Base-by-base conservation (phyloP, 1,140 invertebrate species). In the Oscheius sp. region DNA sequence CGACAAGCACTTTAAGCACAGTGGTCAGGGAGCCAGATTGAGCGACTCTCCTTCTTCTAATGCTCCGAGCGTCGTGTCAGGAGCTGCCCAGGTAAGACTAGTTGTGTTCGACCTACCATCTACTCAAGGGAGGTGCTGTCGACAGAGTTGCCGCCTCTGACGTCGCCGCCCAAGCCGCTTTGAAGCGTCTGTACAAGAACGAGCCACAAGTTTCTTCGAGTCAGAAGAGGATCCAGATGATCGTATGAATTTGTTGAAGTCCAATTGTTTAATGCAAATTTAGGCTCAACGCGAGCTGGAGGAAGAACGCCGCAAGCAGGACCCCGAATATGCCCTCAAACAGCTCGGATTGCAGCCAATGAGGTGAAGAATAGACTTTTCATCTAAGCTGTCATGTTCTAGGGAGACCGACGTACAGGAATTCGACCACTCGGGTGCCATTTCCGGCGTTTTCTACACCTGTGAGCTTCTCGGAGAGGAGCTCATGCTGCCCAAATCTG, bases 391-490 rank as follows among this genome's bases (percentile, higher is more conserved):
- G 18, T 23, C 42, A 15, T 59, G 15, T 15, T 28, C 31, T 55
- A 34, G 28, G 29, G 28, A 73, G 28, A 63, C 35, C 26, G 68
- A 76, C 26, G 23, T 42, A 13, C 29, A 38, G 1, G 74, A 77
- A 31, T 20, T 69, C 1, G 76, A 77, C 3, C 74, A 76, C 45
- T 75, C 74, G 3, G 29, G 15, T 13, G 68, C 63, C 0, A 73
- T 77, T 42, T 32, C 59, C 1, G 28, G 42, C 15, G 68, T 77
- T 29, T 36, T 36, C 7, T 77, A 67, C 61, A 73, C 74, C 20
- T 77, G 71, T 20, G 76, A 77, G 26, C 36, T 75, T 2, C 45
- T 75, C 18, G 74, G 68, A 1, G 74, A 75, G 3, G 58, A 73
- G 32, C 31, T 75, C 26, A 36, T 20, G 2, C 32, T 61, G 3